Conservation (phyloP, 1,140 invertebrate species). For the Bombus confusus region DNA sequence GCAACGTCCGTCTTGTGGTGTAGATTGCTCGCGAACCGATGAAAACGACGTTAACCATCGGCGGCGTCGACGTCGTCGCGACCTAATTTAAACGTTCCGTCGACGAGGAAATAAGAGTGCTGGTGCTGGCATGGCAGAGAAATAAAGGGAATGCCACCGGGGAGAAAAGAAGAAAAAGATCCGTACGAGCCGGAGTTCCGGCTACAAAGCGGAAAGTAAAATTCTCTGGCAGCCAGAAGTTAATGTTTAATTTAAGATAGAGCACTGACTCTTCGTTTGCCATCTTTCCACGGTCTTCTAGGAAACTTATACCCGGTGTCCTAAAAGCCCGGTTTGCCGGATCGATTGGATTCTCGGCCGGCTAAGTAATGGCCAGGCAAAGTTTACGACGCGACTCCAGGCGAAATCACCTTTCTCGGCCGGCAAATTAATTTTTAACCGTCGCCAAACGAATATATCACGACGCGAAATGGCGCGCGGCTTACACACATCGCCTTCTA, state of each 20-base stretch:
- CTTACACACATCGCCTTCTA: no score
- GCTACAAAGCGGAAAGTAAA: constrained; percentile 66
- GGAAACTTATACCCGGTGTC: constrained; percentile 26
- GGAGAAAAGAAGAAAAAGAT: constrained; percentile 38
- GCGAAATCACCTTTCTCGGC: neutral
- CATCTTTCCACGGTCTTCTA: constrained; percentile 19
- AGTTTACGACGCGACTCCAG: neutral
- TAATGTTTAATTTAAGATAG: constrained; percentile 79
- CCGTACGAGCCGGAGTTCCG: constrained; percentile 66
- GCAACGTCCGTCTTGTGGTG: neutral
- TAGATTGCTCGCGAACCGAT: constrained; percentile 6
- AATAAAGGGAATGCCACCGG: constrained; percentile 39
- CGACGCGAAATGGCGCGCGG: no score
- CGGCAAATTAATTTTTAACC: constrained; percentile 22
- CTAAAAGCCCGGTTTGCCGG: neutral
- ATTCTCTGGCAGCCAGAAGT: constrained; percentile 70
- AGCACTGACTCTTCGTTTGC: constrained; percentile 33
- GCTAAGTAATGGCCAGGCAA: neutral
- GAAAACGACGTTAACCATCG: constrained; percentile 26
- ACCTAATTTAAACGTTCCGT: constrained; percentile 30
- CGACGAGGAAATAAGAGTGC: constrained; percentile 41
- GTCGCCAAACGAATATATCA: neutral
- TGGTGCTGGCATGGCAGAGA: neutral
- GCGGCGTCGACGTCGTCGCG: neutral
- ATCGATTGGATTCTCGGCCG: constrained; percentile 19